Base-by-base conservation (phyloP, 2,797 vertebrate species). In the Valencia hispanica region DNA sequence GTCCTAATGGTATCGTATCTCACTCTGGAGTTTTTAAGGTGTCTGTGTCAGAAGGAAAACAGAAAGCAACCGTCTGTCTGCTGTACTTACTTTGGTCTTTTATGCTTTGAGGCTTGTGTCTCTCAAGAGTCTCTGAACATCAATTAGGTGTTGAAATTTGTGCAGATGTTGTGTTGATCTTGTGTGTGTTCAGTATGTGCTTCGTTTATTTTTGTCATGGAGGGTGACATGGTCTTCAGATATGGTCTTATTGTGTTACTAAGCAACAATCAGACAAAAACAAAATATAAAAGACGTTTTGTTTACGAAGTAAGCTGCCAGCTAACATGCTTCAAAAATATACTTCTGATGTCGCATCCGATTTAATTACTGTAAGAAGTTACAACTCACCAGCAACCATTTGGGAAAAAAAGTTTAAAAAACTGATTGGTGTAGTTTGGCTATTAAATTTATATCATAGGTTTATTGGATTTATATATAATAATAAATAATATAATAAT, bases 111-210 rank as follows among this genome's bases (percentile, higher is more conserved):
- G 25, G 18, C 18, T 12, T 2, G 14, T 27, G 7, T 76, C 22
- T 74, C 27, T 75, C 20, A 34, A 32, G 3, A 48, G 30, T 73
- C 43, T 61, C 66, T 78, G 65, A 77, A 1, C 43, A 75, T 75
- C 73, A 76, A 84, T 86, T 80, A 73, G 34, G 47, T 11, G 0
- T 55, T 59, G 36, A 32, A 5, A 75, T 43, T 68, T 73, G 71
- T 61, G 12, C 50, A 68, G 25, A 82, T 69, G 53, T 71, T 68
- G 51, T 51, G 5, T 51, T 79, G 48, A 65, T 77, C 71, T 15
- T 27, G 43, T 9, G 1, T 59, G 20, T 39, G 9, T 81, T 79
- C 77, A 74, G 55, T 71, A 48, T 79, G 66, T 59, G 14, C 63
- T 55, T 51, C 66, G 27, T 70, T 66, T 79, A 77, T 71, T 63